These are phyloP conservation scores for Indicator maculatus DNA, from an alignment of 2,113 vertebrate genomes.

Conservation along the genomic window DNA sequence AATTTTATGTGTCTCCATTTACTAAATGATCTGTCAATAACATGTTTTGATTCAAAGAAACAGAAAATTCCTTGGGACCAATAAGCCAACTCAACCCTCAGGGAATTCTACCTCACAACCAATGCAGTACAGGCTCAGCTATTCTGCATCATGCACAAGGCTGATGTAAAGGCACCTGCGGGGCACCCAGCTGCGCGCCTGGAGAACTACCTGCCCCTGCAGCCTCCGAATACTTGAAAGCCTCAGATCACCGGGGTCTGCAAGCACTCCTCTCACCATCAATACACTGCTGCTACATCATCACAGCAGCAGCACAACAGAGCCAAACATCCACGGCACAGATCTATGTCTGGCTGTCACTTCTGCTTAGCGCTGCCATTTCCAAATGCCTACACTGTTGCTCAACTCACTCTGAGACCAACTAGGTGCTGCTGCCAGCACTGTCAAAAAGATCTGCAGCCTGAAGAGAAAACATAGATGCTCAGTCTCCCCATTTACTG, in stretches of 20 bases:
- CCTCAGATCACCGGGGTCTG: background rate
- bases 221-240: conserved; percentile 50
- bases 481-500: background rate
- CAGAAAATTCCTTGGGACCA: background rate
- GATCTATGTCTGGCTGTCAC: background rate
- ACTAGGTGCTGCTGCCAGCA: conserved; percentile 29
- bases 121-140: conserved; percentile 14
- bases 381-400: background rate
- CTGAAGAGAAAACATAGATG: background rate
- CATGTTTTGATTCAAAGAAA: background rate
- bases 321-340: background rate
- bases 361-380: background rate
- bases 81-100: background rate
- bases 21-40: conserved; percentile 32
- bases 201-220: conserved; percentile 26
- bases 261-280: background rate
- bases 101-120: conserved; percentile 6
- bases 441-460: conserved; percentile 19
- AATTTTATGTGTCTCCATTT: conserved; percentile 10
- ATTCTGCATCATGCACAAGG: background rate
- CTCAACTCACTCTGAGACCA: background rate
- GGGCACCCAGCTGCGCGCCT: conserved; percentile 37
- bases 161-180: conserved; percentile 40
- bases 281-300: background rate
- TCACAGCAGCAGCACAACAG: conserved; percentile 18